These are phyloP conservation scores for Drosophila kuntzei DNA, from an alignment of 2,888 invertebrate species.

Conservation along the genomic window DNA sequence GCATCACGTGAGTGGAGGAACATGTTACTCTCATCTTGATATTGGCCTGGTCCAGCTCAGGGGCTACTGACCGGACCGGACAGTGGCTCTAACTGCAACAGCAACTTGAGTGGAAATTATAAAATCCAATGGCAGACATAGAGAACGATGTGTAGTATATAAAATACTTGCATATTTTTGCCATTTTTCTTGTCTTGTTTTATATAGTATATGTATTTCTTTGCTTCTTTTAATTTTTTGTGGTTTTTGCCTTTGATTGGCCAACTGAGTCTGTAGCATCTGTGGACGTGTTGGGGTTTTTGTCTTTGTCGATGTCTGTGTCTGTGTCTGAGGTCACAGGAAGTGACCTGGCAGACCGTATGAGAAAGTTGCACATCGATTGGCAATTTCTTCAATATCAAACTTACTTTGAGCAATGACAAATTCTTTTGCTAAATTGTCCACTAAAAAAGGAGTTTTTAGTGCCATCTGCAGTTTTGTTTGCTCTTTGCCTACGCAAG, in stretches of 20 bases:
- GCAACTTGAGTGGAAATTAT: slow-evolving; percentile 59
- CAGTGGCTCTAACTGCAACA: slow-evolving; percentile 20
- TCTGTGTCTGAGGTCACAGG: slow-evolving; percentile 55
- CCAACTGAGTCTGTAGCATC: slow-evolving; percentile 37
- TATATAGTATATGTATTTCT: slow-evolving; percentile 15
- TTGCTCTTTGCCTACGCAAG: slow-evolving; percentile 14
- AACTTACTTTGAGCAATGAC: slow-evolving; percentile 27
- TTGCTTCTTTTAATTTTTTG: slow-evolving; percentile 34
- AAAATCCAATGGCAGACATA: slow-evolving; percentile 56
- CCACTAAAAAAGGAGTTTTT: slow-evolving; percentile 28
- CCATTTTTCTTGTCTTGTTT: slow-evolving; percentile 23
- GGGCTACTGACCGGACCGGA: slow-evolving; percentile 14
- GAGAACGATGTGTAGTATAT: slow-evolving; percentile 42
- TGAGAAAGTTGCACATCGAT: slow-evolving; percentile 60
- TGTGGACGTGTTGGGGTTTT: slow-evolving; percentile 44
- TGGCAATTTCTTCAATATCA: slow-evolving; percentile 21
- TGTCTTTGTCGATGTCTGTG: slow-evolving; percentile 8
- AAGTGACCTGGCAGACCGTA: slow-evolving; percentile 51
- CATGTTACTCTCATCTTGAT: slow-evolving; percentile 68
- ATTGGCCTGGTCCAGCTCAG: slow-evolving; percentile 18
- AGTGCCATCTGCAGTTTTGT: slow-evolving; percentile 24
- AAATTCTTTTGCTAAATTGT: slow-evolving; percentile 49
- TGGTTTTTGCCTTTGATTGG: slow-evolving; percentile 71
- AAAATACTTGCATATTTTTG: slow-evolving; percentile 73
- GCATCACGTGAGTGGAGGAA: slow-evolving; percentile 74